Evolutionary conservation across 2,113 vertebrate genomes (phyloP), one percentile per base, ranked within the genome.

Genomic region (Scytalopus superciliaris): DNA sequence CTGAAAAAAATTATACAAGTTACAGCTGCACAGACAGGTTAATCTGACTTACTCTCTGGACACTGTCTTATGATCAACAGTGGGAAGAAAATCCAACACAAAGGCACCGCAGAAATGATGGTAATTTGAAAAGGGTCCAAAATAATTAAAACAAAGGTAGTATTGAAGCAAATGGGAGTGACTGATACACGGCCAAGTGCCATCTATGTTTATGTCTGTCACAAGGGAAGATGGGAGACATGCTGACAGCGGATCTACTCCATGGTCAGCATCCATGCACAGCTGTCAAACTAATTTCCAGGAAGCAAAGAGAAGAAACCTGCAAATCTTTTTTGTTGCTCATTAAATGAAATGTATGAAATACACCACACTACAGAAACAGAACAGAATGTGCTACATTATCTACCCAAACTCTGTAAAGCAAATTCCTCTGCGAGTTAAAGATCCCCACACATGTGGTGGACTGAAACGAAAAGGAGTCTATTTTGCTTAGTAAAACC

Each of bases 201-300:
- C 89, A 89, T 18, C 49, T 31, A 35, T 35, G 45, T 69, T 95
- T 92, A 89, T 50, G 74, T 24, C 77, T 76, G 42, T 85, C 84
- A 53, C 8, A 59, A 49, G 45, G 84, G 25, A 84, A 79, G 56
- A 79, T 4, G 47, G 47, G 75, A 92, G 87, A 68, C 3, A 84
- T 1, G 60, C 49, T 91, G 87, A 95, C 70, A 89, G 59, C 56
- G n/a, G 49, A 93, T 68, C 74, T 68, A 60, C 44, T 89, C 53
- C 31, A 72, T 14, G 44, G 31, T 94, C 59, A 84, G 37, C 50
- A 44, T 37, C 70, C 73, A 49, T 12, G 40, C 40, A 84, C 35
- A 76, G 63, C 76, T 91, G 89, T 73, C 84, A 95, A 91, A 95
- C 40, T 79, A 87, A 94, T 93, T 47, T 75, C 33, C 24, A 84